Evolutionary conservation across 2,888 invertebrate genomes (phyloP).

Genomic region (Drosophila neonasuta): DNA sequence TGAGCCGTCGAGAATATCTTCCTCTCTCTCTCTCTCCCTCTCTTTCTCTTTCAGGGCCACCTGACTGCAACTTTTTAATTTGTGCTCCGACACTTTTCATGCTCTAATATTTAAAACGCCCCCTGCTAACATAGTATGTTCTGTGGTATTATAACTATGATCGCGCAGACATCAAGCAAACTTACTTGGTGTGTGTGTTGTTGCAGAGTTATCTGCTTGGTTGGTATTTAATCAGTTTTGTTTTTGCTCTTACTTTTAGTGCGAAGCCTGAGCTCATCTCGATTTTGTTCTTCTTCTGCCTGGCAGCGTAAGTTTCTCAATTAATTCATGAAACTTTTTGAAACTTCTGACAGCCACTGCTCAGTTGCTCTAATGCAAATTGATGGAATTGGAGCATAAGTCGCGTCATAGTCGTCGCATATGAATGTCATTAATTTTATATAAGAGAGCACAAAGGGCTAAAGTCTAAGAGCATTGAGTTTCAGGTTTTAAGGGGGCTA

Average conservation of each 20-base stretch:
- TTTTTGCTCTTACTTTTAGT: slow-evolving; percentile 18
- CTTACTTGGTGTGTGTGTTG: slow-evolving; percentile 13
- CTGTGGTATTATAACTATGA: slow-evolving; percentile 20
- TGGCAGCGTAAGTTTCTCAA: slow-evolving; percentile 61
- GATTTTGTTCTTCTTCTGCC: slow-evolving; percentile 19
- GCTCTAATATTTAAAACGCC: slow-evolving; percentile 59
- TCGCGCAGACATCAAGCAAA: slow-evolving; percentile 22
- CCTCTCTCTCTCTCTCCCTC: background rate
- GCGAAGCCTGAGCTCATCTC: slow-evolving; percentile 10
- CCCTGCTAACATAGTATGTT: slow-evolving; percentile 17
- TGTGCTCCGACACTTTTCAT: slow-evolving; percentile 62
- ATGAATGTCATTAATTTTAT: slow-evolving; percentile 48
- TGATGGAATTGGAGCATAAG: slow-evolving; percentile 65
- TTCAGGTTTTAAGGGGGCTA: slow-evolving; percentile 14
- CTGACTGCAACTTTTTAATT: slow-evolving; percentile 41
- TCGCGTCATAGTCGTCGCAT: slow-evolving; percentile 41
- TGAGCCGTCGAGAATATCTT: slow-evolving; percentile 1
- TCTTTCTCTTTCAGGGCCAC: background rate
- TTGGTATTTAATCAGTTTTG: slow-evolving; percentile 60
- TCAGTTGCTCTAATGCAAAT: slow-evolving; percentile 54
- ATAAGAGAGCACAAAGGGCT: slow-evolving; percentile 29
- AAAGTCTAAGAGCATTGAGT: slow-evolving; percentile 7
- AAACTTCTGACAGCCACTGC: slow-evolving; percentile 52
- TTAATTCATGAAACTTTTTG: slow-evolving; percentile 63
- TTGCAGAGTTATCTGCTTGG: slow-evolving; percentile 27